Conservation (phyloP, 2,113 vertebrate genomes). For the Etheostoma cragini region DNA sequence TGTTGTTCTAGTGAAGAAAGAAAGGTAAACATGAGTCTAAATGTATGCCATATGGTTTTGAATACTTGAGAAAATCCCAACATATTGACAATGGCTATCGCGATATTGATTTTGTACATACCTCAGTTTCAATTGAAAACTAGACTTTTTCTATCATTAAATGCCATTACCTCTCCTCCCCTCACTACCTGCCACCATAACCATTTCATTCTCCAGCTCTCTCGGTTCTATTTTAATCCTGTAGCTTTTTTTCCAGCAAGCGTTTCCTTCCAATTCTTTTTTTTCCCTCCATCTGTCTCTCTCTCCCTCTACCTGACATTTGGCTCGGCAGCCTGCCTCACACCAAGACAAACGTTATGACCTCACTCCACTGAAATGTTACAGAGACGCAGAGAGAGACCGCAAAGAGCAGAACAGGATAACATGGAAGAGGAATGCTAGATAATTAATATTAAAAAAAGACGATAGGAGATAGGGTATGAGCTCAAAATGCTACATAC, state of each 20-base stretch:
- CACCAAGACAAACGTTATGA: constrained; percentile 76
- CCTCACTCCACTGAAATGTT: constrained; percentile 79
- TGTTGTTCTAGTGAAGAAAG: background rate
- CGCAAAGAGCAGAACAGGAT: constrained; percentile 40
- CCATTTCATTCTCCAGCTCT: constrained; percentile 53
- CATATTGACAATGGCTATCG: background rate
- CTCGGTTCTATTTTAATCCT: constrained; percentile 66
- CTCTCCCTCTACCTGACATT: constrained; percentile 64
- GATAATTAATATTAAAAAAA: constrained; percentile 15
- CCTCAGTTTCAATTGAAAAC: constrained; percentile 22
- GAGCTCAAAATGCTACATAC: constrained; percentile 7
- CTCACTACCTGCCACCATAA: constrained; percentile 12
- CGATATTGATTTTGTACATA: background rate
- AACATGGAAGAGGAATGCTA: constrained; percentile 30
- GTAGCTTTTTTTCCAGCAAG: constrained; percentile 30
- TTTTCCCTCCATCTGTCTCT: constrained; percentile 32
- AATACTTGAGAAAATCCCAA: background rate
- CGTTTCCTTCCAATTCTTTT: constrained; percentile 42
- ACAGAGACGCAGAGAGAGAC: constrained; percentile 45
- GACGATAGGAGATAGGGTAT: constrained; percentile 1
- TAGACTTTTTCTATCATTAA: constrained; percentile 9
- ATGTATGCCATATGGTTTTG: too few species aligned
- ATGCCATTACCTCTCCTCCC: constrained; percentile 3
- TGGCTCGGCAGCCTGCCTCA: constrained; percentile 63
- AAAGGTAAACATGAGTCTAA: too few species aligned